Conservation (phyloP, 2,888 invertebrate genomes). For the Drosophila picticornis region DNA sequence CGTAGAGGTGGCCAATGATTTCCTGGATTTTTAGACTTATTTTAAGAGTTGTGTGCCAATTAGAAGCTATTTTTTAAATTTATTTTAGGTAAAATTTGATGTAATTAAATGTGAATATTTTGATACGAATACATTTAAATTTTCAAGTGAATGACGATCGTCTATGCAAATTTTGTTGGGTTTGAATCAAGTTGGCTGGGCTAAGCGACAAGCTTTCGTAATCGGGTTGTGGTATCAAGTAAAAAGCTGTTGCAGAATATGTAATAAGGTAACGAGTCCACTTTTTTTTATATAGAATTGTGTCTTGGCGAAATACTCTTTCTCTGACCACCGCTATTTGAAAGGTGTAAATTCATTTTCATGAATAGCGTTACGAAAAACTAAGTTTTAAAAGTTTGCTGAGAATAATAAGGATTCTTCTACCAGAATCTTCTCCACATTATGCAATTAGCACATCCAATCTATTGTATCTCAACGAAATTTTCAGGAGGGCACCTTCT, state of each 20-base stretch:
- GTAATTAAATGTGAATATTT: slow-evolving; percentile 28
- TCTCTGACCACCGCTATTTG: background rate
- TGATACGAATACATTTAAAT: slow-evolving; percentile 10
- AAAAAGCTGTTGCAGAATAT: background rate
- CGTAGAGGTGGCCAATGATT: slow-evolving; percentile 92
- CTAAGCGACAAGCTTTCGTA: background rate
- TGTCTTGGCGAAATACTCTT: background rate
- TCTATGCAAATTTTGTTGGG: background rate
- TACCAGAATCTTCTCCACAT: no score
- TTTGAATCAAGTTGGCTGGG: background rate
- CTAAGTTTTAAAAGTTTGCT: no score
- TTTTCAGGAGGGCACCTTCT: no score
- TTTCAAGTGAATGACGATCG: background rate
- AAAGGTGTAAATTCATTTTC: background rate
- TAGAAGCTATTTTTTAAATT: slow-evolving; percentile 34
- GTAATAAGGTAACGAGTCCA: background rate
- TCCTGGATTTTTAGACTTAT: slow-evolving; percentile 87
- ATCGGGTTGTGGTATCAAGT: background rate
- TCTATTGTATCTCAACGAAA: no score
- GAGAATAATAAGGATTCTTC: no score
- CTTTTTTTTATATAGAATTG: background rate
- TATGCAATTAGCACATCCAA: no score
- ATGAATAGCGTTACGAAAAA: no score
- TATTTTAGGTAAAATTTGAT: background rate
- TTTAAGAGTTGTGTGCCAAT: slow-evolving; percentile 29